Percentiles rank a stretch among this genome's conserved stretches.
These are phyloP conservation scores for Patella depressa DNA, from an alignment of 2,888 invertebrate genomes.

Conservation along the genomic window DNA sequence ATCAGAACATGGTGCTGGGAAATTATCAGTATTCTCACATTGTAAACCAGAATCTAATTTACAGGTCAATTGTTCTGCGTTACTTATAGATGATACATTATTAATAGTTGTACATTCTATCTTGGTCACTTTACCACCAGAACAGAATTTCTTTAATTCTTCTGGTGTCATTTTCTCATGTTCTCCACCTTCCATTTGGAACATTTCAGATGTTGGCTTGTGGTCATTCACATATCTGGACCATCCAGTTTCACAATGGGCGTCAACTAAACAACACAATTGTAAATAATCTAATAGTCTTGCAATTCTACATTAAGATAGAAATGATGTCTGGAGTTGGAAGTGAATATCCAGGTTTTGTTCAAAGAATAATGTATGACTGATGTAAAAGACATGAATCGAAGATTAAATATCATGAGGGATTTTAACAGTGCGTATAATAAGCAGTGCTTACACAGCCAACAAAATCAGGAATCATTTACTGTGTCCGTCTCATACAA, in stretches of 20 bases:
- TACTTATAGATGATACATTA: constrained; percentile 40
- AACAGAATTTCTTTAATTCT: constrained; percentile 18
- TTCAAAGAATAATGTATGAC: too few species aligned
- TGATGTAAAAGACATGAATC: too few species aligned
- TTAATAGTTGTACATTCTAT: constrained; percentile 54
- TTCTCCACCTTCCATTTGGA: constrained; percentile 9
- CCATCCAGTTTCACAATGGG: background rate
- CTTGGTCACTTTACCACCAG: constrained; percentile 15
- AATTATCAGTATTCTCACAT: constrained; percentile 73
- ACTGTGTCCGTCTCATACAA: too few species aligned
- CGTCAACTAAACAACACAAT: too few species aligned
- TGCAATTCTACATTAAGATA: too few species aligned
- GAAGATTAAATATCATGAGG: too few species aligned
- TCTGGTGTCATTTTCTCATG: constrained; percentile 20
- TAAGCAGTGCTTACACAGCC: too few species aligned
- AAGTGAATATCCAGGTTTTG: too few species aligned
- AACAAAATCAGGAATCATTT: too few species aligned
- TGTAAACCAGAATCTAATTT: constrained; percentile 79
- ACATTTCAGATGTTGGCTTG: constrained; percentile 5
- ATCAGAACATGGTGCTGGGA: constrained; percentile 48
- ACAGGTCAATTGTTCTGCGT: constrained; percentile 50
- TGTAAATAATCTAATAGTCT: too few species aligned
- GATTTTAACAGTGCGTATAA: too few species aligned
- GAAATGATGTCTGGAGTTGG: too few species aligned
- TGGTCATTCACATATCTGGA: constrained; percentile 14